A percentile compares a stretch with the other conserved stretches of the same genome.
Conservation (phyloP, 2,888 invertebrate genomes). For the Resseliella maxima region DNA sequence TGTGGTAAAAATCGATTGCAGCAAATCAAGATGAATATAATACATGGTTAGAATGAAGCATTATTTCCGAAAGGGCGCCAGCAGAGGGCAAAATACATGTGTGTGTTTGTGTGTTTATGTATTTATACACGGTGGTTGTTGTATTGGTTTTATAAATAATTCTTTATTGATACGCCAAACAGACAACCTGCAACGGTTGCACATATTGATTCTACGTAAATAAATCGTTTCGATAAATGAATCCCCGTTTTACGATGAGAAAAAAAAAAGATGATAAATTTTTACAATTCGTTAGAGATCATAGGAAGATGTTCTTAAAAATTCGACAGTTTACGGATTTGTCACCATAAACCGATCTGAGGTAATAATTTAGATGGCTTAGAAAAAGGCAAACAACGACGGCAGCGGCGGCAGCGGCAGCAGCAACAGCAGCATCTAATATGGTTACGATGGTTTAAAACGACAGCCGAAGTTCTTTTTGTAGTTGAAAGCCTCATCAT, state of each 20-base stretch:
- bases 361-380: background rate
- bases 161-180: background rate
- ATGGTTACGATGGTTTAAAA: too few relatives aligned
- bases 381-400: background rate
- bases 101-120: background rate
- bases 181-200: background rate
- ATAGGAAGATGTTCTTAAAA: background rate
- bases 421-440: too few relatives aligned
- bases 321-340: conserved; percentile 4
- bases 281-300: background rate
- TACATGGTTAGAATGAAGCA: background rate
- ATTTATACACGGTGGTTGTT: background rate
- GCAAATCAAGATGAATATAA: background rate
- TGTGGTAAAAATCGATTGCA: background rate
- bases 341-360: background rate
- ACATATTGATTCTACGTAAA: background rate
- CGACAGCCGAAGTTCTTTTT: background rate
- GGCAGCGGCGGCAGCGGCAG: background rate
- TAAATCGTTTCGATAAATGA: background rate
- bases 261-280: background rate
- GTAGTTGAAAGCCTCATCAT: background rate
- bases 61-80: background rate
- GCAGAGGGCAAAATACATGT: background rate
- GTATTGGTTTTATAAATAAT: background rate
- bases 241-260: background rate